Conservation (phyloP, 2,888 invertebrate species). For the Pterostichus madidus region DNA sequence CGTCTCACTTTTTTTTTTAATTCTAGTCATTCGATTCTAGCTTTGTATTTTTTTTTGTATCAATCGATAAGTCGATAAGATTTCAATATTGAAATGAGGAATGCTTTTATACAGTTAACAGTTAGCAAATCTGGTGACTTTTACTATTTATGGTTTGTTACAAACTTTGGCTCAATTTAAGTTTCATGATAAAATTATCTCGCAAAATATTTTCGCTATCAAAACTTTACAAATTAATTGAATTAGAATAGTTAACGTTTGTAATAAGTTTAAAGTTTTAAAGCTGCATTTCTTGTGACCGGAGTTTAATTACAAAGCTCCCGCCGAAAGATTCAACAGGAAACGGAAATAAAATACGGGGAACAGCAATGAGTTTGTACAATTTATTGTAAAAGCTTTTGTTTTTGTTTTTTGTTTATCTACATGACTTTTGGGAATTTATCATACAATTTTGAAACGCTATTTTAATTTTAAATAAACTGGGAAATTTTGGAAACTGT, state of each 20-base stretch:
- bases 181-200: slow-evolving; percentile 24
- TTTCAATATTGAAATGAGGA: slow-evolving; percentile 46
- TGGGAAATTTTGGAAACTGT: slow-evolving; percentile 10
- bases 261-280: slow-evolving; percentile 18
- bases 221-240: slow-evolving; percentile 15
- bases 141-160: not conserved
- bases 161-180: slow-evolving; percentile 13
- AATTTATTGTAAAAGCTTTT: slow-evolving; percentile 49
- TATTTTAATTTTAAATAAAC: slow-evolving; percentile 21
- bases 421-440: slow-evolving; percentile 15
- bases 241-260: slow-evolving; percentile 27
- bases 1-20: slow-evolving; percentile 6
- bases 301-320: slow-evolving; percentile 4
- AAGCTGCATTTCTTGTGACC: slow-evolving; percentile 10
- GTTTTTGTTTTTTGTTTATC: slow-evolving; percentile 42
- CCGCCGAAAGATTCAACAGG: not conserved
- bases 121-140: not conserved
- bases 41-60: slow-evolving; percentile 37
- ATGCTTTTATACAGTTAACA: slow-evolving; percentile 42
- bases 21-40: slow-evolving; percentile 1
- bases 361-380: not conserved
- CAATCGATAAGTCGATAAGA: slow-evolving; percentile 25
- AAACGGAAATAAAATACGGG: slow-evolving; percentile 10
- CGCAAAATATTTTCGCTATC: slow-evolving; percentile 14
- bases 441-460: slow-evolving; percentile 4